A percentile compares a stretch with the other conserved stretches of the same genome.
Evolutionary conservation across 2,888 invertebrate species (phyloP).

Genomic region (Aporophyla lueneburgensis): DNA sequence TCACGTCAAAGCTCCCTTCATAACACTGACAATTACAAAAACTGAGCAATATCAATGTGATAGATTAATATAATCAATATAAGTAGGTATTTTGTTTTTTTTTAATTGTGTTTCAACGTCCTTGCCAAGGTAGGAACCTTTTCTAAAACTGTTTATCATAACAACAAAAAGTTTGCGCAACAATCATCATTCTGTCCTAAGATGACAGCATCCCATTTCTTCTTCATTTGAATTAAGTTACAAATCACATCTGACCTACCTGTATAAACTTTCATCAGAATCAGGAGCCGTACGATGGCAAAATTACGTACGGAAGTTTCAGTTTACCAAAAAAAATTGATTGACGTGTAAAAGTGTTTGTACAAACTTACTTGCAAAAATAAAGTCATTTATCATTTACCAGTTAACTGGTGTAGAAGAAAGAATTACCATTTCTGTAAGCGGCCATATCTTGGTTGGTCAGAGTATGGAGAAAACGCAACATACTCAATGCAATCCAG

Average conservation of each 20-base stretch:
- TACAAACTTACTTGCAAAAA: too few species aligned
- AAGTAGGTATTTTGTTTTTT: slow-evolving; percentile 38
- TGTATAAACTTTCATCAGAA: background rate
- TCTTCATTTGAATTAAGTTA: background rate
- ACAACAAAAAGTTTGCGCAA: background rate
- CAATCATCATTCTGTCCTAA: background rate
- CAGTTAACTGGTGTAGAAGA: background rate
- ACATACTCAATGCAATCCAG: background rate
- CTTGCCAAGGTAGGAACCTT: background rate
- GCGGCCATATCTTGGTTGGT: background rate
- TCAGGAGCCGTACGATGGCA: background rate
- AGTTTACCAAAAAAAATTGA: too few species aligned
- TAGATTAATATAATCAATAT: slow-evolving; percentile 62
- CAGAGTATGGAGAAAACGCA: background rate
- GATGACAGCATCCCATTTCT: background rate
- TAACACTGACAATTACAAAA: slow-evolving; percentile 44
- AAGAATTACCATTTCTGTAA: background rate
- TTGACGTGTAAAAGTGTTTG: too few species aligned
- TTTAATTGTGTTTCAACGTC: background rate
- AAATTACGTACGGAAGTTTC: background rate
- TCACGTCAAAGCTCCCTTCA: slow-evolving; percentile 8
- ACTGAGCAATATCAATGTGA: slow-evolving; percentile 62
- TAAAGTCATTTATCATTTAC: too few species aligned
- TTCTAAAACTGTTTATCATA: background rate
- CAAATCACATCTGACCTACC: background rate